These are phyloP conservation scores for Parazoanthus atlanticus DNA, from an alignment of 92 coral and sea anemone species.

Conservation along the genomic window DNA sequence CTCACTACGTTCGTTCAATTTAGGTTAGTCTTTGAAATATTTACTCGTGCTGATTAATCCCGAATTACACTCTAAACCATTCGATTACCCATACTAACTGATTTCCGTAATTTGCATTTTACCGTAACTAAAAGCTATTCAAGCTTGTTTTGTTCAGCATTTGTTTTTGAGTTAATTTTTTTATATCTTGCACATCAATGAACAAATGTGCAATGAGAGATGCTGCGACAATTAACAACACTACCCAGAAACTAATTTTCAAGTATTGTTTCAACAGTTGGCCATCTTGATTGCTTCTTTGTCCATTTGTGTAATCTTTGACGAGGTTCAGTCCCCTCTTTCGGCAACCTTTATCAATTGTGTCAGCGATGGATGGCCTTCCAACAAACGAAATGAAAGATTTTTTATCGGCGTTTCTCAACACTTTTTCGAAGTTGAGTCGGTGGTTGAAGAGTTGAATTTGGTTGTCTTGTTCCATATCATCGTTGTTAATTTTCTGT, in stretches of 20 bases:
- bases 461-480: slow-evolving; percentile 15
- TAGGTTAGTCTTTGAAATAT: no score
- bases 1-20: no score
- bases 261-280: slow-evolving; percentile 40
- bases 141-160: background rate
- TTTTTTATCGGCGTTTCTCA: slow-evolving; percentile 41
- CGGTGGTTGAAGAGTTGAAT: slow-evolving; percentile 51
- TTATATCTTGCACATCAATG: slow-evolving; percentile 49
- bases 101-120: no score
- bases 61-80: no score
- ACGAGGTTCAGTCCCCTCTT: slow-evolving; percentile 38
- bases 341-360: slow-evolving; percentile 42
- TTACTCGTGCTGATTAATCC: no score
- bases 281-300: slow-evolving; percentile 45
- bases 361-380: slow-evolving; percentile 52
- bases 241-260: slow-evolving; percentile 46
- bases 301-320: slow-evolving; percentile 57
- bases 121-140: no score
- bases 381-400: slow-evolving; percentile 55
- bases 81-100: no score
- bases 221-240: slow-evolving; percentile 8
- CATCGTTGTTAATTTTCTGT: background rate
- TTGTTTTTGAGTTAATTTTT: background rate
- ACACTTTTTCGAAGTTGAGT: slow-evolving; percentile 48
- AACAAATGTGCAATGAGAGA: slow-evolving; percentile 27